Percentiles rank a stretch among this genome's conserved stretches.
Conservation (phyloP, 2,888 invertebrate species). For the Orthosia gracilis region DNA sequence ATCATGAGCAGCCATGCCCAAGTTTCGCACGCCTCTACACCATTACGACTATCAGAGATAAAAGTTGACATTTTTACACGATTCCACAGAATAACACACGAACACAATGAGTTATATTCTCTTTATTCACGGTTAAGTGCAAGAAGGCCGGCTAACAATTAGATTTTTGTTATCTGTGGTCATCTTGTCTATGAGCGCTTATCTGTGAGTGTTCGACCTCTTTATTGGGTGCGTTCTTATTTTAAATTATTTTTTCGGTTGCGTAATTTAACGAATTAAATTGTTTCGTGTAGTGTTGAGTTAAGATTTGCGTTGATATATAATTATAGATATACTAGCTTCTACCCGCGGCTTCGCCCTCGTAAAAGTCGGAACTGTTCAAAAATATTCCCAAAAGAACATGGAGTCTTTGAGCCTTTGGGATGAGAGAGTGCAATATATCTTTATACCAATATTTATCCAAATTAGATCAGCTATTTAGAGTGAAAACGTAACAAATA, state of each 20-base stretch:
- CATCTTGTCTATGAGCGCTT: constrained; percentile 32
- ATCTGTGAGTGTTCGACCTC: constrained; percentile 54
- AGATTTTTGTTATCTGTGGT: constrained; percentile 45
- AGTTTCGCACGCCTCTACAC: constrained; percentile 56
- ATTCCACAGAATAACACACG: constrained; percentile 27
- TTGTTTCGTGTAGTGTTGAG: constrained; percentile 10
- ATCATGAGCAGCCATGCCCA: constrained; percentile 50
- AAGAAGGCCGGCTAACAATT: constrained; percentile 48
- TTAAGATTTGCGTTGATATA: constrained; percentile 15
- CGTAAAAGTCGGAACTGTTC: too few relatives aligned
- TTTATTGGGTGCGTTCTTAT: constrained; percentile 47
- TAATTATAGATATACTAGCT: constrained; percentile 8
- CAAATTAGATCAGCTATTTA: too few relatives aligned
- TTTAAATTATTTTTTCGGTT: constrained; percentile 28
- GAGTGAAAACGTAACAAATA: too few relatives aligned
- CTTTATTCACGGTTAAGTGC: constrained; percentile 55
- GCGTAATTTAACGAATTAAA: constrained; percentile 7
- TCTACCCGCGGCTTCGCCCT: too few relatives aligned
- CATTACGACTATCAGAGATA: constrained; percentile 25
- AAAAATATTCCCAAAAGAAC: too few relatives aligned
- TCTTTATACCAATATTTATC: too few relatives aligned
- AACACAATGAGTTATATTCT: constrained; percentile 33
- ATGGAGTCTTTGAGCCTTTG: too few relatives aligned
- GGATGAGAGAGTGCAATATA: too few relatives aligned
- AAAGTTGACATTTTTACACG: constrained; percentile 62